Evolutionary conservation across 2,888 invertebrate genomes (phyloP).

Genomic region (Hydriomena furcata): DNA sequence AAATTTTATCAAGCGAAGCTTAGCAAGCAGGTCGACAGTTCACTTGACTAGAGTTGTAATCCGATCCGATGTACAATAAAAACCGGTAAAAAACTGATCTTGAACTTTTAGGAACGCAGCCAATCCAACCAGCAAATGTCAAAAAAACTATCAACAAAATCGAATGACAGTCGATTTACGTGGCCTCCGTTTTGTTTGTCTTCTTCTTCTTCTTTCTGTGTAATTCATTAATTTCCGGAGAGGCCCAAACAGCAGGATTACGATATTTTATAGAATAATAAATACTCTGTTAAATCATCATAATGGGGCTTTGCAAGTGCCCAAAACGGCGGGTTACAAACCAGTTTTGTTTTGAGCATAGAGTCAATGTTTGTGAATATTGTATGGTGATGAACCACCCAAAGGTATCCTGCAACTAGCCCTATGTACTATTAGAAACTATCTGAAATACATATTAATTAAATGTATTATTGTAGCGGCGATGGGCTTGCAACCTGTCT

Average conservation of each 20-base stretch:
- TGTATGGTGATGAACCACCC: constrained; percentile 98
- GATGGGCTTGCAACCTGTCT: too few species aligned
- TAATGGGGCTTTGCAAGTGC: constrained; percentile 99
- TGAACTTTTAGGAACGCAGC: constrained; percentile 14
- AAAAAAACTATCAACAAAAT: constrained; percentile 29
- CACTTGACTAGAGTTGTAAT: too few species aligned
- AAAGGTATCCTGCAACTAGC: constrained; percentile 86
- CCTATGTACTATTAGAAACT: not conserved
- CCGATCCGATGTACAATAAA: too few species aligned
- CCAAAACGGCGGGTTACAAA: constrained; percentile 98
- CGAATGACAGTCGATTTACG: constrained; percentile 57
- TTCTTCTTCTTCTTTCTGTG: constrained; percentile 24
- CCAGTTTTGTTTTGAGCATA: constrained; percentile 99
- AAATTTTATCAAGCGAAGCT: too few species aligned
- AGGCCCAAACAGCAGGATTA: not conserved
- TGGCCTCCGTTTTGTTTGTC: constrained; percentile 55
- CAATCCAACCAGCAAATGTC: not conserved
- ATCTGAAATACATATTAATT: not conserved
- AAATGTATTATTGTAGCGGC: not conserved
- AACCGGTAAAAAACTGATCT: constrained; percentile 11
- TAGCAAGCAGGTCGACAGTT: too few species aligned
- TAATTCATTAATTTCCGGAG: constrained; percentile 1
- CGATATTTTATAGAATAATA: constrained; percentile 20
- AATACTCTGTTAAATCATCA: constrained; percentile 36
- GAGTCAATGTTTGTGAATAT: constrained; percentile 99